Conservation (phyloP, 2,113 vertebrate genomes). For the Morone saxatilis region DNA sequence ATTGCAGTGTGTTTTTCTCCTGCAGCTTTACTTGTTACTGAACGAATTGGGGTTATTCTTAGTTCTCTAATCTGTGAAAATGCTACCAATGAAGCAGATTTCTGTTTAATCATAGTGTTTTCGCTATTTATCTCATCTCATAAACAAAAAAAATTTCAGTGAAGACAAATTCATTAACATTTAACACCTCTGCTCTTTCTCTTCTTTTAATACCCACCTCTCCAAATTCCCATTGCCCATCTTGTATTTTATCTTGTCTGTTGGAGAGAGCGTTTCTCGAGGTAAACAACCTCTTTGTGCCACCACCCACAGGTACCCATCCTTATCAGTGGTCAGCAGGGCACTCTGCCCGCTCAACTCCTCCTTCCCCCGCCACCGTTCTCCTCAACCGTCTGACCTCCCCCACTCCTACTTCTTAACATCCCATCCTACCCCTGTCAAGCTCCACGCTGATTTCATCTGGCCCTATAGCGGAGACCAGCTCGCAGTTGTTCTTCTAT, state of each 20-base stretch:
- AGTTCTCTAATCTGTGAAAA: constrained; percentile 18
- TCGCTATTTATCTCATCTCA: constrained; percentile 11
- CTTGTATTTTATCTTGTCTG: constrained; percentile 37
- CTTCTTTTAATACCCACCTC: background rate
- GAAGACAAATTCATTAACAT: background rate
- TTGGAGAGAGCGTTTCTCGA: constrained; percentile 12
- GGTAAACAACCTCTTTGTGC: constrained; percentile 54
- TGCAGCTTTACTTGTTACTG: background rate
- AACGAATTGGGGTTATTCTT: constrained; percentile 2
- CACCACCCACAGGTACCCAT: constrained; percentile 52
- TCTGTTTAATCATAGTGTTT: constrained; percentile 23
- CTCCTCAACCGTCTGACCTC: constrained; percentile 54
- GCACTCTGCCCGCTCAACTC: constrained; percentile 24
- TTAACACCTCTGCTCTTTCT: background rate
- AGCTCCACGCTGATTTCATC: constrained; percentile 64
- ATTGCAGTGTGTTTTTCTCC: background rate
- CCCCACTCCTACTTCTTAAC: constrained; percentile 48
- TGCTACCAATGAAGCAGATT: background rate
- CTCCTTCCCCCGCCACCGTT: constrained; percentile 16
- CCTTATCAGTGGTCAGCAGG: constrained; percentile 63
- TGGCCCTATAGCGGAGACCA: constrained; percentile 42
- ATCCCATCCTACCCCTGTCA: constrained; percentile 48
- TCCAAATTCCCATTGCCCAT: background rate
- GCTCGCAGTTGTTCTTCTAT: constrained; percentile 54
- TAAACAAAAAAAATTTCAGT: background rate